phyloP scores from a whole-genome alignment of 2,888 invertebrate species.

The Pachymerium ferrugineum region DNA sequence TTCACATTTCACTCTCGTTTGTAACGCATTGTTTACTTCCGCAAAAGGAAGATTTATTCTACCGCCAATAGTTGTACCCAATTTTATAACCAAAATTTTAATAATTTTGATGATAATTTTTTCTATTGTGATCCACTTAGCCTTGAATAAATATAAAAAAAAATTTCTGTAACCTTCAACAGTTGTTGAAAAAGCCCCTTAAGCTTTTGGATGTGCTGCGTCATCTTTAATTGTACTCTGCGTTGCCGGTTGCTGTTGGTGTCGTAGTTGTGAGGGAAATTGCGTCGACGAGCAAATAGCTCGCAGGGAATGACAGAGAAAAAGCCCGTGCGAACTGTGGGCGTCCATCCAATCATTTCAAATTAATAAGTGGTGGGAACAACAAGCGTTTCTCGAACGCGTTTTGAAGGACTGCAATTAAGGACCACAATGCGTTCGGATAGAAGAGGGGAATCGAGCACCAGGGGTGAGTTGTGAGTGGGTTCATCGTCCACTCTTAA shows the following conservation, averaged over 20 bases:
- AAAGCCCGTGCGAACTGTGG: not conserved
- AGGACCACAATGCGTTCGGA: not conserved
- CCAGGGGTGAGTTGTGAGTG: not conserved
- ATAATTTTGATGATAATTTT: not conserved
- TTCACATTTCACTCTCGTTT: no score
- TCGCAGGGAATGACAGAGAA: conserved; percentile 11
- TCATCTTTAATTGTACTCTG: conserved; percentile 15
- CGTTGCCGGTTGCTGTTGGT: not conserved
- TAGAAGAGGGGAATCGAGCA: not conserved
- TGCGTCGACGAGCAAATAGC: not conserved
- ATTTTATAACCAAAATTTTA: not conserved
- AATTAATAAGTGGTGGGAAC: conserved; percentile 22
- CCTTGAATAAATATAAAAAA: not conserved
- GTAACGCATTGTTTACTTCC: no score
- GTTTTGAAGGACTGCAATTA: conserved; percentile 5
- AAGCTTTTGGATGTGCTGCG: not conserved
- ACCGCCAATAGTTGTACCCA: no score
- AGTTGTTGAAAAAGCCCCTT: not conserved
- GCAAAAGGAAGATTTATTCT: no score
- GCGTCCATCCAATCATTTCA: conserved; percentile 19
- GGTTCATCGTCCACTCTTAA: not conserved
- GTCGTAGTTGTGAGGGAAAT: not conserved
- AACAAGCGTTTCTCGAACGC: not conserved
- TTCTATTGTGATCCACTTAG: not conserved
- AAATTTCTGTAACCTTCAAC: not conserved